Base-by-base conservation (phyloP, 2,888 invertebrate genomes). In the Aquatica leii region DNA sequence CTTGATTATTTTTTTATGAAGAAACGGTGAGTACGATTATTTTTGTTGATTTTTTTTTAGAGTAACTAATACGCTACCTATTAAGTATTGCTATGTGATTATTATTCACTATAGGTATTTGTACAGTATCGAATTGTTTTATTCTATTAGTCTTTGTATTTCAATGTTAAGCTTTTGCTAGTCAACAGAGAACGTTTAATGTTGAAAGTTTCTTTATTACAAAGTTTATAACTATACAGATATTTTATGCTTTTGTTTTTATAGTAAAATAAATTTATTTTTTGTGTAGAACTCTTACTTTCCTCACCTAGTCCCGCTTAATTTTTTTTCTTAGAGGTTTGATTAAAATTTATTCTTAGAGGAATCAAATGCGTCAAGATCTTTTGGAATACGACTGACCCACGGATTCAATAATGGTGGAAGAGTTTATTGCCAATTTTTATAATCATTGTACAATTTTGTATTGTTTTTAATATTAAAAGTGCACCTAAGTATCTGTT, bases 221-320 rank as follows among this genome's bases (percentile, higher is more conserved):
- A 68, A 73, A 76, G 68, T 71, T 71, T 70, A 77, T 77, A 75
- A 73, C 74, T 70, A 68, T 71, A 71, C 64, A 71, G 63, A 69
- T 64, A 67, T 64, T 69, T 66, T 77, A 74, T 78, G 76, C 78
- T 76, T 78, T 78, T 75, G 76, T 77, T 79, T 80, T 80, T 78
- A 76, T 75, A 75, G 73, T 74, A 75, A 75, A 80, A 78, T 78
- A 79, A 78, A 79, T 79, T 80, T 80, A 79, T 79, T 80, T 80
- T 80, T 80, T 78, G 77, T 76, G 74, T 69, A 68, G n/a, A 43
- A n/a, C n/a, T n/a, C 17, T 20, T 17, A 31, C 46, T 59, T 51
- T 37, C 14, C 37, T 1, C 18, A 11, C 11, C 12, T 37, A 37
- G 2, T 2, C 3, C 2, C 9, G 37, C 37, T 12, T 37, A 2